phyloP scores from a whole-genome alignment of 2,113 vertebrate genomes.

The Odocoileus virginianus region DNA sequence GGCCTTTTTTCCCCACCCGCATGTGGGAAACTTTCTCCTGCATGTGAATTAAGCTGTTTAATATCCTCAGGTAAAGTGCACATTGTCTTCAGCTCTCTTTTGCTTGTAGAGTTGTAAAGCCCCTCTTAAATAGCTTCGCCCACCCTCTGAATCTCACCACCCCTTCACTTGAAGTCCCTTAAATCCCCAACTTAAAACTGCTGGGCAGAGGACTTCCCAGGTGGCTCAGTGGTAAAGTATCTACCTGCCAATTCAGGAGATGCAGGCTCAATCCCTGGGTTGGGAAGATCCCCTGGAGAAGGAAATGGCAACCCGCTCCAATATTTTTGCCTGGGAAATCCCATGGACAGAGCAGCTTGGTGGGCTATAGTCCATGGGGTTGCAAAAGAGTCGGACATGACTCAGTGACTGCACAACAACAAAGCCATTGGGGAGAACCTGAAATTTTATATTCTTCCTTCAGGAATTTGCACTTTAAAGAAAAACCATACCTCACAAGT shows the following conservation, averaged over 20 bases:
- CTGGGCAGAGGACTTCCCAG: neutral
- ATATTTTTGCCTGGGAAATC: neutral
- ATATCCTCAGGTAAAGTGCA: neutral
- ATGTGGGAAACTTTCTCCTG: neutral
- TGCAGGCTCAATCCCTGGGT: neutral
- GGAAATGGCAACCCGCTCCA: neutral
- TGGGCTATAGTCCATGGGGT: neutral
- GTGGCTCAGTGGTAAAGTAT: neutral
- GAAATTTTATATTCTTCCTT: neutral
- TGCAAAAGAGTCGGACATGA: rapidly evolving
- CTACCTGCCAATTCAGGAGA: neutral
- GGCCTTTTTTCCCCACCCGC: neutral
- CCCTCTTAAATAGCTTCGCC: neutral
- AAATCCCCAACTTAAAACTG: neutral
- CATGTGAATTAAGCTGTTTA: neutral
- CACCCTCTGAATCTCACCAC: neutral
- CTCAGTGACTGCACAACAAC: neutral
- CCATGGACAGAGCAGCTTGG: neutral
- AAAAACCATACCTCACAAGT: neutral
- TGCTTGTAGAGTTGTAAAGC: neutral
- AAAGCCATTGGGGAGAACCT: neutral
- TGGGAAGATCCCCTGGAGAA: neutral
- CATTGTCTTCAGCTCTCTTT: neutral
- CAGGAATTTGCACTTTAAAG: neutral
- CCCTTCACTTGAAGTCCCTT: neutral